phyloP scores from a whole-genome alignment of 1,140 invertebrate genomes.

The Pseudoatta argentina region DNA sequence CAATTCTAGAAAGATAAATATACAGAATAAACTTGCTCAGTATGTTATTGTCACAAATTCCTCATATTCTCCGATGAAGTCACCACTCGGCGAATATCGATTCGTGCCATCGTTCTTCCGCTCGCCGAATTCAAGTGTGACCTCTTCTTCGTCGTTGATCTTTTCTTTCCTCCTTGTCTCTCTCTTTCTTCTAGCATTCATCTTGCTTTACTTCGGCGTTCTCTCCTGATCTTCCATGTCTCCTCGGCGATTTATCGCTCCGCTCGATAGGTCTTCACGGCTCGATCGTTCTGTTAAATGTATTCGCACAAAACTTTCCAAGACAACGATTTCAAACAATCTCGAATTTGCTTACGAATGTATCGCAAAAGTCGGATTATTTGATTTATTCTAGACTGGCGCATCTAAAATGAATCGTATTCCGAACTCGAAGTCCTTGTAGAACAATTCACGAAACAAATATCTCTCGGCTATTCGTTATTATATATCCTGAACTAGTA shows the following conservation, averaged over 20 bases:
- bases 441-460: background rate
- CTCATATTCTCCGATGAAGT: conserved; percentile 15
- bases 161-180: background rate
- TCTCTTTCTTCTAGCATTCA: conserved; percentile 19
- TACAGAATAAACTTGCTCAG: background rate
- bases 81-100: conserved; percentile 41
- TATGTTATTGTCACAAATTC: conserved; percentile 28
- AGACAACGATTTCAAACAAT: conserved; percentile 15
- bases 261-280: conserved; percentile 45
- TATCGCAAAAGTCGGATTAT: conserved; percentile 21
- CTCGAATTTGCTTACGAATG: conserved; percentile 30
- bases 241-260: conserved; percentile 41
- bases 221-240: conserved; percentile 12
- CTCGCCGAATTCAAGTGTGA: conserved; percentile 36
- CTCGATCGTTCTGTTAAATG: conserved; percentile 45
- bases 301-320: conserved; percentile 33
- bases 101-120: conserved; percentile 16
- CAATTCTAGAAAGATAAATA: background rate
- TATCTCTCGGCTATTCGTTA: background rate
- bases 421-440: background rate
- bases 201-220: conserved; percentile 40
- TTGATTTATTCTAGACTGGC: conserved; percentile 12
- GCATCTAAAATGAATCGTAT: background rate
- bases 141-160: conserved; percentile 2
- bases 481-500: background rate